Base-by-base conservation (phyloP, 1,140 invertebrate genomes). In the Meloidogyne chitwoodi region DNA sequence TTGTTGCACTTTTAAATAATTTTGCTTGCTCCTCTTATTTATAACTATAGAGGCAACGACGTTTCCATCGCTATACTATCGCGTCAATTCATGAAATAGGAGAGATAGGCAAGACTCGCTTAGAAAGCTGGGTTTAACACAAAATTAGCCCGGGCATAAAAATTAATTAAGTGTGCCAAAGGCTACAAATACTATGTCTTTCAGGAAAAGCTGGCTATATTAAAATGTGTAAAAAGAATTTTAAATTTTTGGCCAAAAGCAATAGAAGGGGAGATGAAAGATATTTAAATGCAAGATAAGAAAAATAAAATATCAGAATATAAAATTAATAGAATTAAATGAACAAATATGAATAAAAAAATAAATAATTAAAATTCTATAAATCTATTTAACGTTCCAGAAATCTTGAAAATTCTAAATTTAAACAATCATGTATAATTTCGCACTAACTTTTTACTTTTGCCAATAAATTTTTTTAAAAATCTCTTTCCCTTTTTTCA, bases 91-190 rank as follows among this genome's bases (percentile, higher is more conserved):
- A 19, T 31, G 6, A 22, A 2, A 22, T 41, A 19, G 5, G 10
- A 67, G 19, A 38, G 65, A 67, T n/a, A 41, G 19, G 2, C 14
- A n/a, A 22, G 29, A n/a, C 65, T 41, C 29, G 22, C 65, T 31
- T n/a, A 66, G 11, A 16, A 31, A 19, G 19, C 64, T 1, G 65
- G n/a, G 65, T 56, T 56, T 56, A n/a, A n/a, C 65, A 67, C 65
- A 67, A 34, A 34, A 22, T 31, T 67, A 61, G 69, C 69, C 48
- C 69, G 71, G 71, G 71, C 48, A 64, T 63, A 73, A 64, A 73
- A 73, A 73, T 73, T 73, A 73, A 73, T 73, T 73, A 73, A 73
- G 71, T 73, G 56, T 24, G 70, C 70, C 70, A 34, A 48, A 48
- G 68, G n/a, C 14, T 70, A n/a, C 16, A n/a, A n/a, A 70, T 22